phyloP scores from a whole-genome alignment of 2,888 invertebrate genomes.

The Neoscelio sp. region DNA sequence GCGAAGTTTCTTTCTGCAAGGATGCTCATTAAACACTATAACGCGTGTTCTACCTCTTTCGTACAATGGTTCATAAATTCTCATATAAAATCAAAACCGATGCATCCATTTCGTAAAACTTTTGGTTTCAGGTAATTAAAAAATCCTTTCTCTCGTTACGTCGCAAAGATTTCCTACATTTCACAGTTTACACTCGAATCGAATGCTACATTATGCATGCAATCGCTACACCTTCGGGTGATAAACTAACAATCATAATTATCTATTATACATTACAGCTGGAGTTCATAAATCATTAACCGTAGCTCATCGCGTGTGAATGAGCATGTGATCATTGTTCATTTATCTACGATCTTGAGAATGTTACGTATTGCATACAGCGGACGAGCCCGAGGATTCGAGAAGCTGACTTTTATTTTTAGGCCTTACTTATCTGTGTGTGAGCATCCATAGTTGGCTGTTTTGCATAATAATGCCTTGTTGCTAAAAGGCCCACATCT shows the following conservation, averaged over 20 bases:
- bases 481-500: background rate
- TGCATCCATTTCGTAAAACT: too few species aligned
- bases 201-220: too few species aligned
- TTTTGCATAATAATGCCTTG: background rate
- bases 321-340: conserved; percentile 44
- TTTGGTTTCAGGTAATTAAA: too few species aligned
- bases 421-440: conserved; percentile 13
- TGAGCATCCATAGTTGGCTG: background rate
- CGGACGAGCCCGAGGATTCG: conserved; percentile 13
- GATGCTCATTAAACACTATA: too few species aligned
- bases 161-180: too few species aligned
- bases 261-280: conserved; percentile 9
- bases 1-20: too few species aligned
- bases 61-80: too few species aligned
- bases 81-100: too few species aligned
- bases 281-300: conserved; percentile 27
- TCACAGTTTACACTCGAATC: too few species aligned
- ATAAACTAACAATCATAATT: conserved; percentile 9
- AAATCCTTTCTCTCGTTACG: too few species aligned
- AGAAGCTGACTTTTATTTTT: conserved; percentile 35
- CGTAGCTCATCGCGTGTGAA: conserved; percentile 36
- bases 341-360: conserved; percentile 53
- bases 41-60: too few species aligned
- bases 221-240: conserved; percentile 7
- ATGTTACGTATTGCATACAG: conserved; percentile 47